phyloP scores from a whole-genome alignment of 1,140 invertebrate genomes.

The Diachasmimorpha longicaudata region DNA sequence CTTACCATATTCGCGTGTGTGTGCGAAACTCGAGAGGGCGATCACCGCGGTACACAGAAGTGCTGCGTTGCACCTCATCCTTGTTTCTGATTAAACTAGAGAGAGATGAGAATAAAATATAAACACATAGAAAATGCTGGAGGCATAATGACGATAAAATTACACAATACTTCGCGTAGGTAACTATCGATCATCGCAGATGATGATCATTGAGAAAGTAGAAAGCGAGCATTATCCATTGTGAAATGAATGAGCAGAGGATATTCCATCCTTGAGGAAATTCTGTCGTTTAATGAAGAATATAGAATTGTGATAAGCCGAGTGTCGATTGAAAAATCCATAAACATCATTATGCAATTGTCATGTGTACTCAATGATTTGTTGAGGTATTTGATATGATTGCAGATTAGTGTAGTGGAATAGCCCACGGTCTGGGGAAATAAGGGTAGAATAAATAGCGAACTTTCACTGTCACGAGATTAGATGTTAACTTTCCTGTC shows the following conservation, averaged over 20 bases:
- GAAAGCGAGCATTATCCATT: constrained; percentile 22
- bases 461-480: background rate
- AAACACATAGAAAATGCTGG: background rate
- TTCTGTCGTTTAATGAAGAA: background rate
- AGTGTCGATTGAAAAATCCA: background rate
- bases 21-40: background rate
- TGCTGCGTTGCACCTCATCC: background rate
- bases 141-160: background rate
- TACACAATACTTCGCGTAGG: constrained; percentile 20
- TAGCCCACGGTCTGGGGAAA: background rate
- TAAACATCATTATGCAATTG: background rate
- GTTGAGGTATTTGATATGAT: background rate
- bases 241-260: constrained; percentile 16
- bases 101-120: background rate
- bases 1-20: background rate
- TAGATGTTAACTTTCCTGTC: constrained; percentile 12
- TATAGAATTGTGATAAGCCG: background rate
- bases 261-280: background rate
- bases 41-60: background rate
- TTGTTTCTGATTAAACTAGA: background rate
- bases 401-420: background rate
- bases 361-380: background rate
- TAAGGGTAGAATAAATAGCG: background rate
- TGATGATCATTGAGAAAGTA: constrained; percentile 29
- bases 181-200: constrained; percentile 22